Percentiles rank a stretch among this genome's conserved stretches.
phyloP scores from a whole-genome alignment of 2,113 vertebrate species.

The Chauna torquata region DNA sequence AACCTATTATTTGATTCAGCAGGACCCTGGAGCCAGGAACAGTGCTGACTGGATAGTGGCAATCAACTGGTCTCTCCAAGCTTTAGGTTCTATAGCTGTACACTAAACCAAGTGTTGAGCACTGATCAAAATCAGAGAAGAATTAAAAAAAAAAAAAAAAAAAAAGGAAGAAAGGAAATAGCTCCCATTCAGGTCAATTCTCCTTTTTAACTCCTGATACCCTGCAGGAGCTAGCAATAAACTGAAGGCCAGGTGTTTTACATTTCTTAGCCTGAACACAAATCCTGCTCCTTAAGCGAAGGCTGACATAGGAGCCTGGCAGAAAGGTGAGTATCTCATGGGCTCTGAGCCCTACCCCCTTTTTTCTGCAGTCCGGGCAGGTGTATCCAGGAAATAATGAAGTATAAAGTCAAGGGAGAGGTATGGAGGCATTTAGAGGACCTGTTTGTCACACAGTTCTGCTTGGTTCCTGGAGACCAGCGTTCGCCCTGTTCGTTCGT shows the following conservation, averaged over 20 bases:
- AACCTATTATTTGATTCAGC: background rate
- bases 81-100: background rate
- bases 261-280: background rate
- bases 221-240: background rate
- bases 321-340: background rate
- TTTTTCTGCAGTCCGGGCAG: background rate
- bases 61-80: background rate
- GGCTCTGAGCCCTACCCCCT: background rate
- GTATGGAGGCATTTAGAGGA: background rate
- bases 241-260: background rate
- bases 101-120: background rate
- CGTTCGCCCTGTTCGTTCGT: background rate
- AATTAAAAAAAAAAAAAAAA: too few relatives aligned
- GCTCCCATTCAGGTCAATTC: background rate
- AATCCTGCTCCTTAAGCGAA: background rate
- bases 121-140: background rate
- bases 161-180: background rate
- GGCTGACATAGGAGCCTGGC: background rate
- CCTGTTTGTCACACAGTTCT: background rate
- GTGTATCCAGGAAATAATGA: background rate
- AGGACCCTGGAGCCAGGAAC: background rate
- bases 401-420: background rate
- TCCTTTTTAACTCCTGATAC: background rate
- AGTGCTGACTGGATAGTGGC: background rate
- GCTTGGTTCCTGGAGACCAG: background rate